These are phyloP conservation scores for Atta cephalotes DNA, from an alignment of 1,140 invertebrate genomes.

Conservation along the genomic window DNA sequence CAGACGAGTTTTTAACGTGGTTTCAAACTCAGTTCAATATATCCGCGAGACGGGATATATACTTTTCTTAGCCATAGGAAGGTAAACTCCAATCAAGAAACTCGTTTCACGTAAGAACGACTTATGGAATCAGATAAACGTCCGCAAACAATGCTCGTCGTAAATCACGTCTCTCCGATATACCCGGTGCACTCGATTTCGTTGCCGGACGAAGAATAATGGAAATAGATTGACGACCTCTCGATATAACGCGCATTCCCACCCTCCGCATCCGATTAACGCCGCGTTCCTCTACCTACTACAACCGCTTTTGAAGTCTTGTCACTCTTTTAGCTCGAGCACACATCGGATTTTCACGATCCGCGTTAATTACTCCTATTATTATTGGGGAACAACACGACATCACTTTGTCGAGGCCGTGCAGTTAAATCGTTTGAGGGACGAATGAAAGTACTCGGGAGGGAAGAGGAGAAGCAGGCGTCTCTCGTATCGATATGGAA, in stretches of 20 bases:
- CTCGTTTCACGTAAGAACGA: conserved; percentile 62
- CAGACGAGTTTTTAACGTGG: conserved; percentile 37
- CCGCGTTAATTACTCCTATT: conserved; percentile 71
- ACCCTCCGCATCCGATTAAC: conserved; percentile 54
- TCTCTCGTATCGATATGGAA: conserved; percentile 46
- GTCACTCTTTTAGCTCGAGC: conserved; percentile 63
- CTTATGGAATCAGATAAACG: conserved; percentile 72
- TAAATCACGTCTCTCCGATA: conserved; percentile 73
- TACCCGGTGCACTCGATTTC: conserved; percentile 68
- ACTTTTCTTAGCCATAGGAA: background rate
- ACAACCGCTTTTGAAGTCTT: conserved; percentile 64
- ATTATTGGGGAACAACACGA: conserved; percentile 58
- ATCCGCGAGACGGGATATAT: background rate
- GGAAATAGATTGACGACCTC: conserved; percentile 72
- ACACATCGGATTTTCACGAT: conserved; percentile 55
- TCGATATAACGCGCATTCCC: conserved; percentile 57
- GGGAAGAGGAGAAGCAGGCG: background rate
- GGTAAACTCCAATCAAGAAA: conserved; percentile 69
- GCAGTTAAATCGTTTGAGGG: background rate
- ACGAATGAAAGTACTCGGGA: background rate
- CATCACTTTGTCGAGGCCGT: conserved; percentile 35
- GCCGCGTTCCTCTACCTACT: background rate
- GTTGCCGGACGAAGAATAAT: conserved; percentile 68
- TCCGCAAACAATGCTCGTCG: conserved; percentile 71
- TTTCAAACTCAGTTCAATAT: background rate